Evolutionary conservation across 2,113 vertebrate species (phyloP), one percentile per base, ranked within the genome.

Genomic region (Rhinogobius similis): DNA sequence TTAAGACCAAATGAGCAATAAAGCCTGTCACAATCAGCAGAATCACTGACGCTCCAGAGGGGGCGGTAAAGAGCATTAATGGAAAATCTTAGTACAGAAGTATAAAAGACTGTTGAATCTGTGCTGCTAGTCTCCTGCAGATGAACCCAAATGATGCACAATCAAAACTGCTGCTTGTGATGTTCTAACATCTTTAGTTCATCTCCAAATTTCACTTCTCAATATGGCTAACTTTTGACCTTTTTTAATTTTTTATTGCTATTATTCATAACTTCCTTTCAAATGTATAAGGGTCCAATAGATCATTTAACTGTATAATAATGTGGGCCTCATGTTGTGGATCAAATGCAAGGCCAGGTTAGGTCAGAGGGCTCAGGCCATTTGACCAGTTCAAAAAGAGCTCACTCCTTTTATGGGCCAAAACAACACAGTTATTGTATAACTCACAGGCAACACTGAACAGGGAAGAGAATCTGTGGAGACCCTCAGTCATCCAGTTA

Each of bases 81-180:
- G 75, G 10, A 78, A 73, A 75, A 87, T 68, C 85, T 78, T 87
- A 86, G 78, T 87, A 87, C 68, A 18, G 52, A 74, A 20, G 10
- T 48, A 32, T 10, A 55, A 52, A 75, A 68, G 85, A 92, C 88
- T 92, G 88, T 84, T 91, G 79, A 78, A 82, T 88, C 81, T 88
- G 78, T 86, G 90, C 91, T 93, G 90, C 91, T 92, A 91, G 76
- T 81, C 75, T 85, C 67, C 63, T 75, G 44, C 52, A 76, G 75
- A 83, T 74, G 70, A 88, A 86, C 83, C 81, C 65, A 82, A 79
- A 71, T 75, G 82, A 90, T 68, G 89, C 88, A 90, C 89, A 92
- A 87, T 86, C 86, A 84, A 73, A 55, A 73, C 70, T 44, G 64
- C 73, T 66, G 39, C 62, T 87, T 76, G 73, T 67, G 77, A 86